Conservation (phyloP, 2,113 vertebrate genomes). For the Sinocyclocheilus rhinocerous region DNA sequence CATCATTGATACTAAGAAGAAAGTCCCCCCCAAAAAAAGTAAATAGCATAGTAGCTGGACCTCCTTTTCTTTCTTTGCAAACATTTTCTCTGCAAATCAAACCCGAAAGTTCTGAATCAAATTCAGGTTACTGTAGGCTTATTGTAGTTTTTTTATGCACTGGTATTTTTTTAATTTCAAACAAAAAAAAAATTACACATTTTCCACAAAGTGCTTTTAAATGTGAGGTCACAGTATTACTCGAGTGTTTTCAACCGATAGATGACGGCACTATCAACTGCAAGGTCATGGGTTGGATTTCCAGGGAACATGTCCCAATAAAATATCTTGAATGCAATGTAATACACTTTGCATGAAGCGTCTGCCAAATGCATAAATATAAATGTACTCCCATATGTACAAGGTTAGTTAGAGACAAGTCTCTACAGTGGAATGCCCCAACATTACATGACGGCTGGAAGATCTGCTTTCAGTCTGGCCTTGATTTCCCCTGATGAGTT, state of each 20-base stretch:
- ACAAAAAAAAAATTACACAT: not conserved
- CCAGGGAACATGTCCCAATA: not conserved
- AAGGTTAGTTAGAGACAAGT: slow-evolving; percentile 27
- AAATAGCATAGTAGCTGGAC: not conserved
- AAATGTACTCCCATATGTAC: slow-evolving; percentile 9
- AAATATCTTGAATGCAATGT: not conserved
- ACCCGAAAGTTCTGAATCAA: not conserved
- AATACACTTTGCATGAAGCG: not conserved
- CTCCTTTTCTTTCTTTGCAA: not conserved
- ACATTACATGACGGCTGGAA: not conserved
- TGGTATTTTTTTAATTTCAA: not conserved
- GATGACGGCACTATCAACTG: not conserved
- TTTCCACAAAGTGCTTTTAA: not conserved
- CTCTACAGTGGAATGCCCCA: not conserved
- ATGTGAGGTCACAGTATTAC: not conserved
- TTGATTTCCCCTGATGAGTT: slow-evolving; percentile 37
- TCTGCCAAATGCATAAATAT: not conserved
- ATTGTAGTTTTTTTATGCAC: not conserved
- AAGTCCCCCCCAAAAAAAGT: too few species aligned
- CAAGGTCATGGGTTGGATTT: not conserved
- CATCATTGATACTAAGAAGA: not conserved
- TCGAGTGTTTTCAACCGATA: not conserved
- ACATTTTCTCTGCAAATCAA: not conserved
- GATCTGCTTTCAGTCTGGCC: slow-evolving; percentile 33
- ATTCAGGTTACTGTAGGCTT: not conserved